Base-by-base conservation (phyloP, 92 coral and sea anemone genomes). In the Bergia puertoricense region DNA sequence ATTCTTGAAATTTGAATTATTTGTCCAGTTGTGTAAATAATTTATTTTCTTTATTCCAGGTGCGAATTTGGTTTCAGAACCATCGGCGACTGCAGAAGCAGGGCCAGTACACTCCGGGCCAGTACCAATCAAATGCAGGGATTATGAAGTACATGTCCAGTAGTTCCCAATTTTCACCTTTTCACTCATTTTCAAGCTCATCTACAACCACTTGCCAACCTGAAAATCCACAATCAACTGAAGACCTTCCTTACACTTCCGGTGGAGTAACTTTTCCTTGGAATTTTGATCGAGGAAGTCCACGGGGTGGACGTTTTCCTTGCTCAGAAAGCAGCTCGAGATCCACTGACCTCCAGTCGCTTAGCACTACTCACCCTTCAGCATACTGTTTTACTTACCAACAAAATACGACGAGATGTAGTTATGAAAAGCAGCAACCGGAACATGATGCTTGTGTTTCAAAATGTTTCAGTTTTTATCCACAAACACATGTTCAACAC, bases 41-140 rank as follows among this genome's bases (percentile, higher is more conserved):
- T 18, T 44, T 13, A 59, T 62, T 56, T 20, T 81, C 72, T 16
- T 81, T 3, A 39, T 81, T n/a, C 51, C 88, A 82, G 91, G 81
- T 89, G 76, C 80, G 74, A 76, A 89, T 66, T 76, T 89, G 88
- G 91, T 89, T 83, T 79, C 91, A 89, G 54, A 89, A 89, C 59
- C 91, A 89, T 79, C 87, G 85, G 36, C 82, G 88, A 67, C 91
- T 84, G 40, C 88, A 74, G 82, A 89, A 84, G 51, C 88, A 89
- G 43, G 91, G 88, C 57, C 39, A 76, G 69, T 89, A 89, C 74
- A 89, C 38, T 50, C 91, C 88, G 13, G 89, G 89, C 89, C 89
- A 86, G 85, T 77, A 59, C 73, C 85, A 81, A 62, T 51, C 45
- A 16, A 57, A 62, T 57, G 74, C 56, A 62, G 74, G 85, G 54